Evolutionary conservation across 2,797 vertebrate genomes (phyloP), one percentile per base, ranked within the genome.

Genomic region (Tapera naevia): DNA sequence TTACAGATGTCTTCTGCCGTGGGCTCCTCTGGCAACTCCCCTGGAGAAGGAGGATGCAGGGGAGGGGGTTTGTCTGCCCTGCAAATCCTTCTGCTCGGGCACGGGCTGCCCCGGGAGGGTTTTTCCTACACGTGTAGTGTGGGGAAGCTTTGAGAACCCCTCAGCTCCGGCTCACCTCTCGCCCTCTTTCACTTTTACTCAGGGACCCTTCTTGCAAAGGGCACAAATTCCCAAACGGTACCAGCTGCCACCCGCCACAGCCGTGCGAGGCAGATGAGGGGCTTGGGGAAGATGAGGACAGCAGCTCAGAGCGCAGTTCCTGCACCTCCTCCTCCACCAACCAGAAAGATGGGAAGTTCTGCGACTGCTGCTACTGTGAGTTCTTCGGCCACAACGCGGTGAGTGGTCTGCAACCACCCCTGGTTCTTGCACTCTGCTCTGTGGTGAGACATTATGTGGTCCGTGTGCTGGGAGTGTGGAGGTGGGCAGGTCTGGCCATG

Each of bases 351-450:
- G 99, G 99, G 92, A 99, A 99, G 97, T 99, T 99, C 98, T 99
- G 99, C 41, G 99, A 99, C 98, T 99, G 99, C 98, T 99, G 99
- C 98, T 99, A 99, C 98, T 99, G 99, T 98, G 99, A 99, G 98
- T 99, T 99, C 98, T 99, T 99, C 88, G 99, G 99, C 96, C 99
- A 99, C 97, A 99, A 99, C 4, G 99, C 99, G 98, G 99, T 99
- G 98, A 98, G 98, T 97, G 76, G 7, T 89, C 74, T 56, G 70
- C 66, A 72, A 51, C 61, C 64, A 32, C 37, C 64, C 67, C 53
- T 0, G 1, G 51, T 80, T 67, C 64, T 72, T 3, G 21, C 0
- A 3, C 67, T 88, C 22, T 0, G 0, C 14, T 35, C 15, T 27
- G 50, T 2, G 2, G 46, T n/a, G 43, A 64, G 37, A 24, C 1